Evolutionary conservation across 2,113 vertebrate species (phyloP).

Genomic region (Ibidorhyncha struthersii): DNA sequence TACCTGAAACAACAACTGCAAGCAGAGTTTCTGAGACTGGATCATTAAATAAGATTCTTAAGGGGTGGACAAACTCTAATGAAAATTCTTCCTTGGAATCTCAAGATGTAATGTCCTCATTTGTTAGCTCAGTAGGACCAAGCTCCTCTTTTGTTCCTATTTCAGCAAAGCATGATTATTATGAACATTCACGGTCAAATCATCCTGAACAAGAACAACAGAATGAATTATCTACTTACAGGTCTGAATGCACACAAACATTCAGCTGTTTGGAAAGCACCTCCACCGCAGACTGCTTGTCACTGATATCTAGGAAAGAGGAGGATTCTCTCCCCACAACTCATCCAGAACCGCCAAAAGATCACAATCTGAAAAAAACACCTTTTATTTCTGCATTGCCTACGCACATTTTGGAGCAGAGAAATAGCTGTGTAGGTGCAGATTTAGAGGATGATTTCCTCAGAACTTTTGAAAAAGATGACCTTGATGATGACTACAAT

Average conservation of each 20-base stretch:
- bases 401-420: slow-evolving; percentile 7
- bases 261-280: slow-evolving; percentile 20
- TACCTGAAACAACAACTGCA: slow-evolving; percentile 54
- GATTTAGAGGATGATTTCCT: slow-evolving; percentile 28
- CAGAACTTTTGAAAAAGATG: slow-evolving; percentile 44
- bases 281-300: background rate
- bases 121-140: slow-evolving; percentile 38
- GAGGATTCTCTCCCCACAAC: background rate
- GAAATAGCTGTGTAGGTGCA: background rate
- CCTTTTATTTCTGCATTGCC: background rate
- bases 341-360: background rate
- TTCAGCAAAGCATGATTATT: slow-evolving; percentile 44
- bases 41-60: background rate
- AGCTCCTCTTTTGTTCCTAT: background rate
- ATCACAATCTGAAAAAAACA: background rate
- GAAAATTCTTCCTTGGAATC: background rate
- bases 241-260: slow-evolving; percentile 4
- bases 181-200: slow-evolving; percentile 23
- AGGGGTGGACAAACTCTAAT: background rate
- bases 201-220: slow-evolving; percentile 60
- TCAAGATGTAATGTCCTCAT: background rate
- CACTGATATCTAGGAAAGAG: background rate
- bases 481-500: background rate
- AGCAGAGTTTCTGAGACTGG: background rate
- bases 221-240: slow-evolving; percentile 23